Evolutionary conservation across 1,140 invertebrate species (phyloP).

Genomic region (Drosophila sturtevanti): DNA sequence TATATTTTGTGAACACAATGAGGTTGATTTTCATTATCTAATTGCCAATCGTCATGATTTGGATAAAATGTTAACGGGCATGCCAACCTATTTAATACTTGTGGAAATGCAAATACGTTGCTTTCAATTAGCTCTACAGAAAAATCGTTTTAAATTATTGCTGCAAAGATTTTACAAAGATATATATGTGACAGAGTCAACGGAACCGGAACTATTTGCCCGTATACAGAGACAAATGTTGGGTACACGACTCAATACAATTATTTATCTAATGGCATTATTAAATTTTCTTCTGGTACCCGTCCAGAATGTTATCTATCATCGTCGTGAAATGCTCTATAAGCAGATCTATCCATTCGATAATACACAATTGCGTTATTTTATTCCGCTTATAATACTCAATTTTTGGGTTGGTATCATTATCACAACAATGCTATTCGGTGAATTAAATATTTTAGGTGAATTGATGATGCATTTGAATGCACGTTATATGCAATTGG

Average conservation of each 20-base stretch:
- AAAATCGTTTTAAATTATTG: slow-evolving; percentile 48
- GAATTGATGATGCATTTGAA: slow-evolving; percentile 72
- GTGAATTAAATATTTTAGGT: slow-evolving; percentile 68
- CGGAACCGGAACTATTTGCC: slow-evolving; percentile 32
- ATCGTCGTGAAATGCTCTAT: slow-evolving; percentile 62
- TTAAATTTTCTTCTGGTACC: slow-evolving; percentile 55
- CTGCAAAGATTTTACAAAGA: slow-evolving; percentile 61
- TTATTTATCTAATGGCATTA: slow-evolving; percentile 53
- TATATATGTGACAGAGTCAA: slow-evolving; percentile 50
- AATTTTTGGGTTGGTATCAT: slow-evolving; percentile 65
- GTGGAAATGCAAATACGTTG: slow-evolving; percentile 64
- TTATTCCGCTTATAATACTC: slow-evolving; percentile 47
- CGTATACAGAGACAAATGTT: slow-evolving; percentile 53
- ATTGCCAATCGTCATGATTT: slow-evolving; percentile 49
- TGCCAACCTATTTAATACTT: slow-evolving; percentile 64
- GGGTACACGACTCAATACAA: slow-evolving; percentile 52
- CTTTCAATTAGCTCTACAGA: slow-evolving; percentile 57
- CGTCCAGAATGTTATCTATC: slow-evolving; percentile 51
- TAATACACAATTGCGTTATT: slow-evolving; percentile 41
- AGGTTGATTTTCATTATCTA: slow-evolving; percentile 62
- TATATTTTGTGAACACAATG: slow-evolving; percentile 49
- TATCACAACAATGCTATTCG: slow-evolving; percentile 60
- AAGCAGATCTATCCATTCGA: slow-evolving; percentile 65
- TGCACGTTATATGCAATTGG: slow-evolving; percentile 57
- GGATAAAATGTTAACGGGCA: slow-evolving; percentile 60